Evolutionary conservation across 2,113 vertebrate genomes (phyloP).

Genomic region (Xyliphius kryptos): DNA sequence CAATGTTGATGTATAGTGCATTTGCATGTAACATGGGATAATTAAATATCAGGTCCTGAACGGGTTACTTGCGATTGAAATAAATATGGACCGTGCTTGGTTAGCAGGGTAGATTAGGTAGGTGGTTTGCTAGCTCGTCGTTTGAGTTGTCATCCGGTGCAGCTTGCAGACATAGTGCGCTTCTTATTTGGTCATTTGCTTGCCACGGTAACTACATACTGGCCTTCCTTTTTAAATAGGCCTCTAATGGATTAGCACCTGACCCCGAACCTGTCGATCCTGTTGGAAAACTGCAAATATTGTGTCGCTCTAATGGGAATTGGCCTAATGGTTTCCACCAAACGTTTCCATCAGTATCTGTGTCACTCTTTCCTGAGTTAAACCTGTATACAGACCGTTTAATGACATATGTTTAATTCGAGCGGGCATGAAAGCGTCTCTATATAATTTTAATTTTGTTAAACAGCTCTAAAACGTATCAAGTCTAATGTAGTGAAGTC

Average conservation of each 20-base stretch:
- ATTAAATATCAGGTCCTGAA: neutral
- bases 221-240: neutral
- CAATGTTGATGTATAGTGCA: neutral
- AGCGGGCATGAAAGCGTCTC: too few species aligned
- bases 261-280: too few species aligned
- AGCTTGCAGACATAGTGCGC: neutral
- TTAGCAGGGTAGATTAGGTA: constrained; percentile 2
- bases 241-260: neutral
- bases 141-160: neutral
- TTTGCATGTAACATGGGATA: neutral
- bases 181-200: neutral
- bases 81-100: constrained; percentile 2
- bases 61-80: neutral
- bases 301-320: neutral
- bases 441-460: too few species aligned
- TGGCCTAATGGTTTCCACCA: neutral
- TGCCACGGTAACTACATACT: neutral
- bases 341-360: neutral
- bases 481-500: too few species aligned
- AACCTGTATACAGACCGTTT: too few species aligned
- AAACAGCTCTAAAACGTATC: too few species aligned
- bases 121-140: constrained; percentile 3
- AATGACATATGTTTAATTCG: too few species aligned
- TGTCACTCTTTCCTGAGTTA: too few species aligned
- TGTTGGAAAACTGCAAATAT: neutral